Conservation (phyloP, 2,888 invertebrate genomes). For the Sisyra terminalis region DNA sequence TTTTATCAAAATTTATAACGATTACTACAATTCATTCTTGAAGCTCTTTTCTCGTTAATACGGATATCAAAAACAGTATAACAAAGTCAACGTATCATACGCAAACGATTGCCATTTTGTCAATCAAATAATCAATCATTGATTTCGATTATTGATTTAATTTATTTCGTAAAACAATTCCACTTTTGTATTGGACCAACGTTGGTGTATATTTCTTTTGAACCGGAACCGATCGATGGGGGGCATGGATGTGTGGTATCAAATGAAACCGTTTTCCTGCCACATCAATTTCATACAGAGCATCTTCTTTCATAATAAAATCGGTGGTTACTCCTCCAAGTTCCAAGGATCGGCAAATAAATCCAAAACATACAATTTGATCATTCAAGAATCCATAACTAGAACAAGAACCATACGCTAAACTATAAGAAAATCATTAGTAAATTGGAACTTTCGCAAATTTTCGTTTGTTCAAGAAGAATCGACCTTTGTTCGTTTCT, state of each 20-base stretch:
- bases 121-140: no score
- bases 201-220: constrained; percentile 29
- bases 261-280: constrained; percentile 42
- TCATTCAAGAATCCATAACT: constrained; percentile 48
- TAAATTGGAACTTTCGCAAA: no score
- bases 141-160: no score
- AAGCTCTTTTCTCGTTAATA: no score
- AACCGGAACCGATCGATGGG: constrained; percentile 25
- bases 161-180: constrained; percentile 15
- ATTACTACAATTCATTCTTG: no score
- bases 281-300: constrained; percentile 51
- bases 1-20: no score
- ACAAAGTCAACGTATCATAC: no score
- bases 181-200: constrained; percentile 26
- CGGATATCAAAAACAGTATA: no score
- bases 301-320: constrained; percentile 37
- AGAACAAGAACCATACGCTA: constrained; percentile 12
- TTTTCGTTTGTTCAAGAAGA: no score
- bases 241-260: constrained; percentile 42
- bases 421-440: background rate
- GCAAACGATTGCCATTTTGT: no score
- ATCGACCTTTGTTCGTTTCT: no score
- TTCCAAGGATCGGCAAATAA: constrained; percentile 31
- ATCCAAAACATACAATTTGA: constrained; percentile 46
- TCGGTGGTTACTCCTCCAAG: constrained; percentile 33